A percentile compares a stretch with the other conserved stretches of the same genome.
Conservation (phyloP, 2,797 vertebrate genomes). For the Acrossocheilus wenchowensis region DNA sequence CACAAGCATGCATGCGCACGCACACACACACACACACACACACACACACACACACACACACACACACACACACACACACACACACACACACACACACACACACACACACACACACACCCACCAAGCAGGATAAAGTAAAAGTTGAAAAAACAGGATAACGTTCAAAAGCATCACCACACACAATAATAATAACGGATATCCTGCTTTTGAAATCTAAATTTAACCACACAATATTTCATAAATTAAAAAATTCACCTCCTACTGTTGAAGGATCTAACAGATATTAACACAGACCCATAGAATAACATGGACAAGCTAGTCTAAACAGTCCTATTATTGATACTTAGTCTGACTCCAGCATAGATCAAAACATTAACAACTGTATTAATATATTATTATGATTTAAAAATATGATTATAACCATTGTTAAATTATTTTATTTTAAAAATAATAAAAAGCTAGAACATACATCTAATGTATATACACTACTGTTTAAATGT, state of each 20-base stretch:
- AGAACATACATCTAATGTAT: neutral
- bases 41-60: no score
- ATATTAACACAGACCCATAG: conserved; percentile 17
- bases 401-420: neutral
- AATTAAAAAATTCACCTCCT: neutral
- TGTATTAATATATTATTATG: neutral
- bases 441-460: neutral
- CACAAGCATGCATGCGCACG: neutral
- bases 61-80: no score
- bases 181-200: conserved; percentile 31
- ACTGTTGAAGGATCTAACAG: neutral
- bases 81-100: no score
- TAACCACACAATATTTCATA: conserved; percentile 18
- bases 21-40: neutral
- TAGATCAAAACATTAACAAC: neutral
- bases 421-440: no score
- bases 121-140: neutral
- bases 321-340: neutral
- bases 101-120: no score
- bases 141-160: conserved; percentile 29
- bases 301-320: neutral
- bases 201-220: neutral
- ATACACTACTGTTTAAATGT: neutral
- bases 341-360: neutral
- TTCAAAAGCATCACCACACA: conserved; percentile 18